Evolutionary conservation across 2,113 vertebrate genomes (phyloP).

Genomic region (Chiloscyllium plagiosum): DNA sequence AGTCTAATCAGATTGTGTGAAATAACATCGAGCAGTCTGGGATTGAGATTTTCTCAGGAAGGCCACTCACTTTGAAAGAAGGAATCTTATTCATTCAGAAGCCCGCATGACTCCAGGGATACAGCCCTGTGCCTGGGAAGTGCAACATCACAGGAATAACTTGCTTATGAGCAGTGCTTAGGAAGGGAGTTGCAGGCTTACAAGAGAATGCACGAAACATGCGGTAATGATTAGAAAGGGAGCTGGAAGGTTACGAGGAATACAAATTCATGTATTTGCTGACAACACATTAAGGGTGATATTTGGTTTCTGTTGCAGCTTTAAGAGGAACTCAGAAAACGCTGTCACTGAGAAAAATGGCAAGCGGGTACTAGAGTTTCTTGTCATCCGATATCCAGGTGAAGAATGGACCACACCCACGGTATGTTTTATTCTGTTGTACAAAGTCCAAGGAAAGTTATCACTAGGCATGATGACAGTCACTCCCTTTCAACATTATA

Average conservation of each 20-base stretch:
- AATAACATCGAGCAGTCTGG: neutral
- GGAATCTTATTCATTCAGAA: neutral
- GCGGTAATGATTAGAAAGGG: neutral
- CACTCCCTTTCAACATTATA: neutral
- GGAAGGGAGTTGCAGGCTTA: no score
- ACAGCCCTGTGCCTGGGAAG: neutral
- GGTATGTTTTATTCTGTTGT: neutral
- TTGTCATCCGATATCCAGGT: conserved; percentile 54
- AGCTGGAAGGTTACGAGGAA: no score
- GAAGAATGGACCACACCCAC: conserved; percentile 63
- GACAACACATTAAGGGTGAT: neutral
- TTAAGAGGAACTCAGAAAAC: conserved; percentile 59
- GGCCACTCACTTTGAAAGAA: neutral
- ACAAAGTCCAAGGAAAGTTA: neutral
- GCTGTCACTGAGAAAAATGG: conserved; percentile 56
- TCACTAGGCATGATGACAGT: neutral
- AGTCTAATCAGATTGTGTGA: neutral
- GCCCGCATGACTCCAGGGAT: neutral
- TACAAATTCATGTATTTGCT: neutral
- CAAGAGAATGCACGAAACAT: no score
- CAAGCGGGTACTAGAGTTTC: conserved; percentile 70
- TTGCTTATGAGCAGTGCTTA: neutral
- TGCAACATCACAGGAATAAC: neutral
- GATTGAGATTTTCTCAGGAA: no score
- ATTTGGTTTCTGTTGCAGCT: conserved; percentile 47